phyloP scores from a whole-genome alignment of 2,113 vertebrate genomes.

The Aix galericulata region DNA sequence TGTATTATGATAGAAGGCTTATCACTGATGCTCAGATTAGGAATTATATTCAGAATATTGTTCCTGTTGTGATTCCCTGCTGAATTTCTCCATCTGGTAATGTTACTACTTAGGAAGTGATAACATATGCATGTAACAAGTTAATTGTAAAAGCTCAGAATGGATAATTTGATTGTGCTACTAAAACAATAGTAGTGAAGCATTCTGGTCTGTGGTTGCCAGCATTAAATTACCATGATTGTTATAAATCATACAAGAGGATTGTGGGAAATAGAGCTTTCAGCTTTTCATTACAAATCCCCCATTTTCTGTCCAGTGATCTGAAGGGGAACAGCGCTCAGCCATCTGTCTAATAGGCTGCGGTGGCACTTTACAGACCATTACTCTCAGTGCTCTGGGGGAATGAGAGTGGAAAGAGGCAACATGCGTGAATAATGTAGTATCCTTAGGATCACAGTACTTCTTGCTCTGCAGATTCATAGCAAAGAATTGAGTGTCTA shows the following conservation, averaged over 20 bases:
- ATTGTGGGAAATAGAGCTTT: slow-evolving; percentile 25
- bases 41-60: neutral
- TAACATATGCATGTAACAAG: slow-evolving; percentile 36
- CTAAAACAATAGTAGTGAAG: slow-evolving; percentile 3
- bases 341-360: neutral
- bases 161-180: slow-evolving; percentile 4
- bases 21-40: neutral
- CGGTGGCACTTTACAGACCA: neutral
- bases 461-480: neutral
- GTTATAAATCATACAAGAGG: neutral
- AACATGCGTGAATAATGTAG: neutral
- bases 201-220: neutral
- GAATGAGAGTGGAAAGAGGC: neutral
- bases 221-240: neutral
- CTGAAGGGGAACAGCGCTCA: neutral
- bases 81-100: slow-evolving; percentile 21
- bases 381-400: neutral
- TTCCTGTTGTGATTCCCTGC: neutral
- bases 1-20: neutral
- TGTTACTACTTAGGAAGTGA: slow-evolving; percentile 28
- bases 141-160: slow-evolving; percentile 15
- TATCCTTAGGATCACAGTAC: neutral
- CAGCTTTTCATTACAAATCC: neutral
- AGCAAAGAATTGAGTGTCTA: neutral
- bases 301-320: neutral